Conservation (phyloP, 30 jellyfish, hydroid and myxozoan genomes). For the Kudoa iwatai region DNA sequence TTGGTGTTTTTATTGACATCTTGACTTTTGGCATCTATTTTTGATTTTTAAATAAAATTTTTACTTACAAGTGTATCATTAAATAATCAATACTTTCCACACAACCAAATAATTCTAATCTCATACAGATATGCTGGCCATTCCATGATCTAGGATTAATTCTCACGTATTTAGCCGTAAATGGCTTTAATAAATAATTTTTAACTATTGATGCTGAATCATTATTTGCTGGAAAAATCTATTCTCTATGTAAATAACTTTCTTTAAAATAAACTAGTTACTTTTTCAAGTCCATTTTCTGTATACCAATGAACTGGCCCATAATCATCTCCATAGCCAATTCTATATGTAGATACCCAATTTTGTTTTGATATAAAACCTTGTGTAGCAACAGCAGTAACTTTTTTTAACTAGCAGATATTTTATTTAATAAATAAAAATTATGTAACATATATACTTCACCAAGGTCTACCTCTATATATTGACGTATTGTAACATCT, state of each 20-base stretch:
- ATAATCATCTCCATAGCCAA: slow-evolving; percentile 48
- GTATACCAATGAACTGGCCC: slow-evolving; percentile 85
- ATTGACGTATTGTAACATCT: slow-evolving; percentile 55
- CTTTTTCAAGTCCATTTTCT: slow-evolving; percentile 59
- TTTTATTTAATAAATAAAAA: too few species aligned
- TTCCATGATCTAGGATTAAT: slow-evolving; percentile 87
- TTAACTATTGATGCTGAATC: slow-evolving; percentile 46
- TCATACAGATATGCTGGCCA: slow-evolving; percentile 59
- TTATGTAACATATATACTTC: slow-evolving; percentile 46
- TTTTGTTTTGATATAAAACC: slow-evolving; percentile 76
- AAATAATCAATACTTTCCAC: too few species aligned
- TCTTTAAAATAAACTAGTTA: not conserved
- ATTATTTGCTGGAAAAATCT: slow-evolving; percentile 29
- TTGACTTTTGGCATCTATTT: too few species aligned
- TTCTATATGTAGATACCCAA: slow-evolving; percentile 80
- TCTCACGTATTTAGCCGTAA: slow-evolving; percentile 39
- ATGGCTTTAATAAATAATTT: slow-evolving; percentile 34
- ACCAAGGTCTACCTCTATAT: slow-evolving; percentile 66
- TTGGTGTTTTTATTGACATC: too few species aligned
- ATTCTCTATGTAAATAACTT: not conserved
- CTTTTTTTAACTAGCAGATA: not conserved
- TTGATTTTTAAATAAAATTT: too few species aligned
- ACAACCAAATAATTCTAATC: slow-evolving; percentile 71
- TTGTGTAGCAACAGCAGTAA: slow-evolving; percentile 2
- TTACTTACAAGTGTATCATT: too few species aligned